A percentile compares a stretch with the other conserved stretches of the same genome.
These are phyloP conservation scores for Decapterus maruadsi DNA, from an alignment of 2,797 vertebrate genomes.

Conservation along the genomic window DNA sequence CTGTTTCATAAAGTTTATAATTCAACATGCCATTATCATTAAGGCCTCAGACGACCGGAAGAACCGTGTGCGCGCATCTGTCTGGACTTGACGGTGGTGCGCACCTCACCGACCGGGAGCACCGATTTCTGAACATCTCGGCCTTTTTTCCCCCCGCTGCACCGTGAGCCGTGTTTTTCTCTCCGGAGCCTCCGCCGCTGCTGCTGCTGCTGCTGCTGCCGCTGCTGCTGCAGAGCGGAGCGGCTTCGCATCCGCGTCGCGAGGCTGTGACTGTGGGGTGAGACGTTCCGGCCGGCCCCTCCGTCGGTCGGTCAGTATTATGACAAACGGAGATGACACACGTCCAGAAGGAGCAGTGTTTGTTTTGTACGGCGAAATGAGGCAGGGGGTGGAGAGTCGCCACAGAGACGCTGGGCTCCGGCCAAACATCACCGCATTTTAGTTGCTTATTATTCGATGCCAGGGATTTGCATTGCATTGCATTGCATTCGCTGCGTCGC, in stretches of 20 bases:
- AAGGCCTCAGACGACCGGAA: conserved; percentile 48
- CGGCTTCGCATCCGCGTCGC: conserved; percentile 35
- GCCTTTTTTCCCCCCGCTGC: conserved; percentile 64
- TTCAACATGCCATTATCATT: neutral
- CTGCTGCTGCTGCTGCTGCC: too few species aligned
- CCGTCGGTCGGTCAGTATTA: conserved; percentile 47
- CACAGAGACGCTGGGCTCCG: conserved; percentile 83
- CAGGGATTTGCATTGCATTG: conserved; percentile 64
- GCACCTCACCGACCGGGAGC: conserved; percentile 79
- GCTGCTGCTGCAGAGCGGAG: conserved; percentile 50
- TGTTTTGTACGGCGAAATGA: conserved; percentile 82
- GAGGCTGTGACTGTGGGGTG: neutral
- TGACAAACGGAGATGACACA: conserved; percentile 68
- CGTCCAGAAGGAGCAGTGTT: conserved; percentile 75
- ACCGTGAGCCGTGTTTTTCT: conserved; percentile 57
- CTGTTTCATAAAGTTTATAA: neutral
- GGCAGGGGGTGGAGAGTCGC: conserved; percentile 81
- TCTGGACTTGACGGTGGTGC: conserved; percentile 52
- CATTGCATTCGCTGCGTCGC: conserved; percentile 68
- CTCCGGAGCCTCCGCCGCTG: conserved; percentile 28
- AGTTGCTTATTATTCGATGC: conserved; percentile 58
- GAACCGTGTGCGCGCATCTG: neutral
- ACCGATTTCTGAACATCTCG: conserved; percentile 68
- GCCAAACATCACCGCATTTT: conserved; percentile 83
- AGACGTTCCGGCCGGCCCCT: neutral